Percentiles rank a stretch among this genome's conserved stretches.
phyloP scores from a whole-genome alignment of 2,113 vertebrate species.

The Brienomyrus brachyistius region DNA sequence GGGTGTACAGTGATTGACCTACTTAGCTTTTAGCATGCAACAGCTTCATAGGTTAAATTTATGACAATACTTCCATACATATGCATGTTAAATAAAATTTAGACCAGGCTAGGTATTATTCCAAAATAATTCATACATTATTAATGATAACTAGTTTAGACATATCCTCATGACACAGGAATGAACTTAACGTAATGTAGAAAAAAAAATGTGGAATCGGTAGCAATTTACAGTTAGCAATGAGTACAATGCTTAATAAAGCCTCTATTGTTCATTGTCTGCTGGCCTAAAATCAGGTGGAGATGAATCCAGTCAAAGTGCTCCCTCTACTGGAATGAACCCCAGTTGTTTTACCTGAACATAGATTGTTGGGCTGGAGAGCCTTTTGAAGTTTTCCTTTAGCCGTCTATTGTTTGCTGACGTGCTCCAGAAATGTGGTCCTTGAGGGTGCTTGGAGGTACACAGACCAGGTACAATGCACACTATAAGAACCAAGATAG shows the following conservation, averaged over 20 bases:
- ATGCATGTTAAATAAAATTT: background rate
- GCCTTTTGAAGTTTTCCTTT: background rate
- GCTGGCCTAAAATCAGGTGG: background rate
- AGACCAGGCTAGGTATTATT: background rate
- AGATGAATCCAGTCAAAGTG: constrained; percentile 29
- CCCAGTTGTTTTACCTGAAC: background rate
- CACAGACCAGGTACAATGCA: background rate
- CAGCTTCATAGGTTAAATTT: background rate
- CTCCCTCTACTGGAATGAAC: constrained; percentile 38
- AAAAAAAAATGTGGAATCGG: background rate
- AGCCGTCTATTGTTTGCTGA: background rate
- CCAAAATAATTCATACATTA: background rate
- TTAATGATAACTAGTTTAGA: background rate
- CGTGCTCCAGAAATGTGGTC: background rate
- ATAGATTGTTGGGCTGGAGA: background rate
- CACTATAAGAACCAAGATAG: background rate
- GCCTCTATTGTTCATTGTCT: background rate
- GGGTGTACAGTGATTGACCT: background rate
- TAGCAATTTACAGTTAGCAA: background rate
- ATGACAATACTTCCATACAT: background rate
- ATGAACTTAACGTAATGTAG: background rate
- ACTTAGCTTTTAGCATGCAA: background rate
- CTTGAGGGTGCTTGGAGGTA: background rate
- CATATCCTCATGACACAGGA: background rate
- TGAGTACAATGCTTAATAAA: background rate